Evolutionary conservation across 2,888 invertebrate species (phyloP), one percentile per base, ranked within the genome.

Genomic region (Thera britannica): DNA sequence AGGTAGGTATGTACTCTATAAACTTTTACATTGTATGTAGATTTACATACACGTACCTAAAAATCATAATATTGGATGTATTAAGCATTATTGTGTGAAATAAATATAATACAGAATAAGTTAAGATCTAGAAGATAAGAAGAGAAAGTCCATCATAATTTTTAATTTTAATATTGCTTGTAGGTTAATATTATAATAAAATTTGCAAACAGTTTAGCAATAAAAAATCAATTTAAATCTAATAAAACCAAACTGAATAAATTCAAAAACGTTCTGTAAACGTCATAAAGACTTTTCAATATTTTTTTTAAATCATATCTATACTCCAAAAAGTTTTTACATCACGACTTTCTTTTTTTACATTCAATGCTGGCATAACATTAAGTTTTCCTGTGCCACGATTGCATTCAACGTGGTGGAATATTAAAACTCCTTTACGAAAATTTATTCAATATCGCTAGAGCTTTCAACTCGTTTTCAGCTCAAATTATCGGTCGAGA

Each of bases 301-400:
- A 0, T 1, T 23, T 23, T 23, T 23, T 23, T 51, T 52, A 44
- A 41, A 65, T 56, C 38, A 9, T 67, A 38, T 38, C 54, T 58
- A 62, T 44, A 52, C 61, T 57, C 60, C 41, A 61, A 65, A 65
- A 60, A 36, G 46, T 55, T 58, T 5, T 36, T 54, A 62, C 74
- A 77, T 84, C 88, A 86, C 88, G 86, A 88, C 77, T 84, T 73
- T 68, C 48, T 60, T 64, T 67, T 51, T 62, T 57, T 36, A 62
- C 6, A 51, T 51, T 58, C 46, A 67, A 63, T 44, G 23, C 60
- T 12, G 56, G 34, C 49, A 59, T 41, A 59, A 58, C 58, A 64
- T 38, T 9, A 57, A 64, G 52, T 54, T 36, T 46, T 60, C 23
- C 38, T 46, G 38, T 58, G 36, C 49, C 49, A 44, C 62, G 49